Evolutionary conservation across 2,113 vertebrate species (phyloP).

Genomic region (Parus major): DNA sequence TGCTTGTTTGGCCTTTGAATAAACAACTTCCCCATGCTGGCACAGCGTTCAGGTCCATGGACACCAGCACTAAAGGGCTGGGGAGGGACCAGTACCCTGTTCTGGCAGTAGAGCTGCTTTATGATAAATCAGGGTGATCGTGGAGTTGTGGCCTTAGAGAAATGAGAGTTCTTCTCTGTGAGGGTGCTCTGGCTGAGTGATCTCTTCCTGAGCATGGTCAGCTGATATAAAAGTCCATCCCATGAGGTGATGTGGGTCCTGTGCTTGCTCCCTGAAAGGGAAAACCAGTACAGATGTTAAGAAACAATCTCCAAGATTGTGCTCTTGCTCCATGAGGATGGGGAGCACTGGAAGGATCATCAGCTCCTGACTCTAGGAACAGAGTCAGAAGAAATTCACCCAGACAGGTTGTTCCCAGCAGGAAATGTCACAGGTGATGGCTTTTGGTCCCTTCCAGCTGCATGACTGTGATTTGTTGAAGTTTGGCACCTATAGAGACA

Average conservation of each 20-base stretch:
- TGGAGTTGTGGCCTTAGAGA: neutral
- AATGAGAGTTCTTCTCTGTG: neutral
- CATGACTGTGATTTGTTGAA: neutral
- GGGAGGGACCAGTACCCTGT: neutral
- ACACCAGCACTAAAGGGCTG: neutral
- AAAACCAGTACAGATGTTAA: neutral
- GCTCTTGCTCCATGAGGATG: neutral
- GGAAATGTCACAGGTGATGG: neutral
- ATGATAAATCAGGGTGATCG: accelerated
- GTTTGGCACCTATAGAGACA: neutral
- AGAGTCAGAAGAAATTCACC: neutral
- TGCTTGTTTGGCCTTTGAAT: neutral
- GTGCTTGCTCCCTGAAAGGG: neutral
- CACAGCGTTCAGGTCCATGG: accelerated
- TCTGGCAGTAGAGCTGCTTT: neutral
- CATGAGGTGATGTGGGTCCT: neutral
- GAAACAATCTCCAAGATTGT: neutral
- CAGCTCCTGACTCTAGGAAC: neutral
- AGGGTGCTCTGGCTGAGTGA: neutral
- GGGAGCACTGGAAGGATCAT: neutral
- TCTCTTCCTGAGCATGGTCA: neutral
- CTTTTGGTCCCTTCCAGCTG: neutral
- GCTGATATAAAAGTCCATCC: neutral
- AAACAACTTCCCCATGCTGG: neutral
- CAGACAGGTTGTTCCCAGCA: neutral